These are phyloP conservation scores for Micromys minutus DNA, from an alignment of 2,113 vertebrate genomes.

Conservation along the genomic window DNA sequence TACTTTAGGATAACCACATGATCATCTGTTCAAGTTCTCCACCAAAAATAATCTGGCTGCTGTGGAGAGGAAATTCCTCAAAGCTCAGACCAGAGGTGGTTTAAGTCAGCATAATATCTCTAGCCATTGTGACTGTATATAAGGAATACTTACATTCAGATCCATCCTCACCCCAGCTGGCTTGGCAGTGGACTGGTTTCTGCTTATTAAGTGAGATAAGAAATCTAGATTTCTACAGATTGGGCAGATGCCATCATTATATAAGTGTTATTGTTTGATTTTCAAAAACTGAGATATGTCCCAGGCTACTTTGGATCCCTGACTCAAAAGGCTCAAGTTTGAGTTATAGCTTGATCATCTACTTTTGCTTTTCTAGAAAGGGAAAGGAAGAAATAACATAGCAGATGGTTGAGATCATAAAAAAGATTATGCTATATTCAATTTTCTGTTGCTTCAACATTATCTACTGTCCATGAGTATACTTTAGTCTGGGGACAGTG, in stretches of 20 bases:
- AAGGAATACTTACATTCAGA: conserved; percentile 62
- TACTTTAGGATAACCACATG: conserved; percentile 74
- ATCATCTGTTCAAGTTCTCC: conserved; percentile 69
- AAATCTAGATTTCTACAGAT: conserved; percentile 62
- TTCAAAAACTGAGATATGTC: not conserved
- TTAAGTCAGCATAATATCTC: not conserved
- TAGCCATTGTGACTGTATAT: conserved; percentile 27
- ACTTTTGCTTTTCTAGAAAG: not conserved
- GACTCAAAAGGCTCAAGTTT: not conserved
- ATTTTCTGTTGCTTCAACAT: not conserved
- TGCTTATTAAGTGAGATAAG: conserved; percentile 72
- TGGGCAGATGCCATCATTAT: conserved; percentile 45
- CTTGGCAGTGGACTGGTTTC: conserved; percentile 62
- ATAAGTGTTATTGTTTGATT: conserved; percentile 35
- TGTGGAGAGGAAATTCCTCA: not conserved
- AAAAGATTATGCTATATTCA: not conserved
- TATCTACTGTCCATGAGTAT: not conserved
- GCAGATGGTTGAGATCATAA: not conserved
- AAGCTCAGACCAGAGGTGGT: conserved; percentile 37
- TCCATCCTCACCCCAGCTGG: conserved; percentile 45
- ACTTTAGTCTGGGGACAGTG: rapidly evolving
- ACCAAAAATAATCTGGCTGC: conserved; percentile 68
- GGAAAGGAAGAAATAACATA: not conserved
- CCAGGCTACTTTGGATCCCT: not conserved
- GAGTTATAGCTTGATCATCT: not conserved